These are phyloP conservation scores for Rhizoglyphus robini DNA, from an alignment of 1,140 invertebrate species.

Conservation along the genomic window DNA sequence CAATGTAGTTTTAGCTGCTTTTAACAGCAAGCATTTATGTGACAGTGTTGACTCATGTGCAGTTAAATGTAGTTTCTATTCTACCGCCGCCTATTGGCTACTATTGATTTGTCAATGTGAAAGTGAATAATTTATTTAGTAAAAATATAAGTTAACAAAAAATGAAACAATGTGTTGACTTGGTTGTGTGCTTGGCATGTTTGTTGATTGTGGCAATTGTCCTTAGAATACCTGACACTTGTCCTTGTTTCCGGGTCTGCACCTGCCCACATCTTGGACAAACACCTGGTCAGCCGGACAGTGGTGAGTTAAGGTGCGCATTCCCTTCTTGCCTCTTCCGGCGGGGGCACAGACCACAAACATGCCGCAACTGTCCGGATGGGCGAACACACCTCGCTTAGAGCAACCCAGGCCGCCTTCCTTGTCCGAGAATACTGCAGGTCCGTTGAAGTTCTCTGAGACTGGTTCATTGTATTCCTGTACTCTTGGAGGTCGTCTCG, in stretches of 20 bases:
- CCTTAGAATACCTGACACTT: conserved; percentile 17
- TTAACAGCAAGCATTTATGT: no score
- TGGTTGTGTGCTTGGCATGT: not conserved
- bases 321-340: conserved; percentile 10
- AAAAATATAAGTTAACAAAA: not conserved
- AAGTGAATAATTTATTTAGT: no score
- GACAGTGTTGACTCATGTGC: no score
- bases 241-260: conserved; percentile 22
- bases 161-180: not conserved
- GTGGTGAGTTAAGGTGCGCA: conserved; percentile 26
- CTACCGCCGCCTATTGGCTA: no score
- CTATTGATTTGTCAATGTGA: no score
- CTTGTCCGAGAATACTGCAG: conserved; percentile 19
- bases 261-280: conserved; percentile 21
- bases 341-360: conserved; percentile 30
- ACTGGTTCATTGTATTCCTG: not conserved
- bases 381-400: conserved; percentile 27
- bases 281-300: conserved; percentile 28
- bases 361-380: conserved; percentile 28
- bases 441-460: conserved; percentile 17
- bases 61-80: no score
- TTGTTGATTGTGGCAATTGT: not conserved
- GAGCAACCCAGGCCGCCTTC: conserved; percentile 26
- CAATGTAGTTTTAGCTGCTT: no score
- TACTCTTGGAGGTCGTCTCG: not conserved